Evolutionary conservation across 2,113 vertebrate genomes (phyloP), one percentile per base, ranked within the genome.

Genomic region (Mionectes macconnelli): DNA sequence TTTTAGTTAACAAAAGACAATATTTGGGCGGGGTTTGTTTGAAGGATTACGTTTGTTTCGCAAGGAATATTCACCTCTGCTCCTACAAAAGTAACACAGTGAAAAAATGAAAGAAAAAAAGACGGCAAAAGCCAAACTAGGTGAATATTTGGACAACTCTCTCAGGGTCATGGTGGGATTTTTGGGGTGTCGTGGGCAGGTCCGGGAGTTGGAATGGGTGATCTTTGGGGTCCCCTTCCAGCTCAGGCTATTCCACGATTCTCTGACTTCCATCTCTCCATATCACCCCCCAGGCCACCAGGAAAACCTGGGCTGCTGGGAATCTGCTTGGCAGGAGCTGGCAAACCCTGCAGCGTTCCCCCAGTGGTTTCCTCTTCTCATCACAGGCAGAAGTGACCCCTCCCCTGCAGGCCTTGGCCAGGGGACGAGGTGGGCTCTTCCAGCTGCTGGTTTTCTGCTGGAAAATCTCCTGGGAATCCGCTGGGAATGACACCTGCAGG

Each of bases 361-460:
- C 63, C 35, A 63, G 56, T 31, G 57, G 10, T 6, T 80, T 81
- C 68, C 18, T 62, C 22, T 21, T 30, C 31, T 14, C 21, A 67
- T n/a, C 1, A 24, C 1, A 2, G 4, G 76, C 66, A 77, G 59
- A 67, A 77, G 27, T 0, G 0, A 70, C 35, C 9, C 62, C 28
- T 57, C 44, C 25, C 7, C 10, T 59, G 31, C 52, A 49, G 39
- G 19, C 53, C 20, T 76, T 33, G 72, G 27, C 47, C 44, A 14
- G 49, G 49, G 75, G 40, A 80, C 62, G 37, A 45, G 15, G 12
- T 40, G 31, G 27, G 56, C 59, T 42, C 45, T 49, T 52, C 40
- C 50, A 86, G 42, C 25, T 78, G 52, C 44, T 55, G 37, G 5
- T 44, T 49, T 85, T 84, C 78, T 59, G 11, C 47, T 70, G 31